Evolutionary conservation across 2,797 vertebrate species (phyloP).

Genomic region (Channallabes apus): DNA sequence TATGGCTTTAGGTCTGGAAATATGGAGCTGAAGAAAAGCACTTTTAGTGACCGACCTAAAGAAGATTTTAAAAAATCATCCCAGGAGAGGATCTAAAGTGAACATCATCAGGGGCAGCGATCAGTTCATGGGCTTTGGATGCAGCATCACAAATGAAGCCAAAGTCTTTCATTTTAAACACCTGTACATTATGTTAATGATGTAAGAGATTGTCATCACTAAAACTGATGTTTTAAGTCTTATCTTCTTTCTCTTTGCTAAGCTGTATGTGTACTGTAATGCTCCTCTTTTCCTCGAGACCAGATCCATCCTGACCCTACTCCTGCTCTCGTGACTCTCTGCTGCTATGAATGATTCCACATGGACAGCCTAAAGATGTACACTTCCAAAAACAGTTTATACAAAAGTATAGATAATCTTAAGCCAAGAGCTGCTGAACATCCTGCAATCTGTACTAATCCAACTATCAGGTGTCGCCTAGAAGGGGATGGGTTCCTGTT

Average conservation of each 20-base stretch:
- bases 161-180: neutral
- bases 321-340: no score
- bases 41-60: neutral
- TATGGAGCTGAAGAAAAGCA: neutral
- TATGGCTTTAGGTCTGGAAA: neutral
- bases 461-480: neutral
- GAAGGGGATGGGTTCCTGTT: neutral
- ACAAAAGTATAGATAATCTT: neutral
- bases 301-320: neutral
- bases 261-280: neutral
- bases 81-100: neutral
- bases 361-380: neutral
- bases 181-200: neutral
- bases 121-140: no score
- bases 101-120: neutral
- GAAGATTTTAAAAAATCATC: neutral
- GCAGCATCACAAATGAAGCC: neutral
- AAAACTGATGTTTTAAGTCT: neutral
- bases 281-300: neutral
- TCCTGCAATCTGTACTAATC: neutral
- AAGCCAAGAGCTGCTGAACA: no score
- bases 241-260: neutral
- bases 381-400: neutral
- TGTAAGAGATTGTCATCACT: neutral
- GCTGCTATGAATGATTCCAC: neutral